Percentiles rank a stretch among this genome's conserved stretches.
phyloP scores from a whole-genome alignment of 1,140 invertebrate species.

The Bombus pascuorum region DNA sequence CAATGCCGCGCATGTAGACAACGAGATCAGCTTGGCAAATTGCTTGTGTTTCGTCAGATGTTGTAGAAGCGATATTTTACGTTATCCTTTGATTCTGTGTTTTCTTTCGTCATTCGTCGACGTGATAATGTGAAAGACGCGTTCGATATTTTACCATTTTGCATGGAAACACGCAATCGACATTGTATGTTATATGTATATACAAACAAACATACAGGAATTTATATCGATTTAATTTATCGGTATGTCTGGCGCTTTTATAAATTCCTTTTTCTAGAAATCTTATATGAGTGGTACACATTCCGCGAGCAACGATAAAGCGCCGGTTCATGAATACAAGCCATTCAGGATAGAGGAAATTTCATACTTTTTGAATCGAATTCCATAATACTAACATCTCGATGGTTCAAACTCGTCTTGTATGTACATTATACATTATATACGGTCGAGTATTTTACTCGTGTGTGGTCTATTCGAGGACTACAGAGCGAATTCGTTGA shows the following conservation, averaged over 20 bases:
- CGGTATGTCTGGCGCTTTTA: not conserved
- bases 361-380: constrained; percentile 4
- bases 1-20: constrained; percentile 1
- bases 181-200: not conserved
- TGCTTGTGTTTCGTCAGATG: constrained; percentile 15
- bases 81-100: not conserved
- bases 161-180: not conserved
- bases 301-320: not conserved
- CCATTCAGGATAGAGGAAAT: not conserved
- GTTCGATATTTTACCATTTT: too few relatives aligned
- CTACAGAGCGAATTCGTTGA: constrained; percentile 44
- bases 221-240: too few relatives aligned
- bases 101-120: not conserved
- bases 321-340: not conserved
- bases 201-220: too few relatives aligned
- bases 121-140: too few relatives aligned
- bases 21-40: constrained; percentile 30
- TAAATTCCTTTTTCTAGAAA: not conserved
- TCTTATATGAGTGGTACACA: not conserved
- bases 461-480: constrained; percentile 11
- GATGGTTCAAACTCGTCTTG: constrained; percentile 10
- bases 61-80: constrained; percentile 3
- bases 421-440: constrained; percentile 10
- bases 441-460: constrained; percentile 18
- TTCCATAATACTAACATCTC: constrained; percentile 19